Conservation (phyloP, 2,113 vertebrate genomes). For the Noturus placidus region DNA sequence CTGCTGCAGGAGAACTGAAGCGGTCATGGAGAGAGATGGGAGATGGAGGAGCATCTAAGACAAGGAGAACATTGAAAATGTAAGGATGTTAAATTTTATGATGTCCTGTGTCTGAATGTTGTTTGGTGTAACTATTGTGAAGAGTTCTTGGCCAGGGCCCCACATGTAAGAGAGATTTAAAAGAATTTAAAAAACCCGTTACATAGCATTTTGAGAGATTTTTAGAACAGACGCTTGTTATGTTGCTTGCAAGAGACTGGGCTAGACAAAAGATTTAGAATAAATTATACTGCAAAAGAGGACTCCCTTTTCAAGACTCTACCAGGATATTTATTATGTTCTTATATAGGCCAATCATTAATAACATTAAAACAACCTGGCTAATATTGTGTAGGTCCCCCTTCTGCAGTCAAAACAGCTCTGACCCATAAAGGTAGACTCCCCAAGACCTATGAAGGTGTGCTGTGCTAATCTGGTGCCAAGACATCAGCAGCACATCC, state of each 20-base stretch:
- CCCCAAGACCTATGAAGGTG: too few relatives aligned
- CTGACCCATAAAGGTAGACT: too few relatives aligned
- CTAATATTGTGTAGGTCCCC: too few relatives aligned
- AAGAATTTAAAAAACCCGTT: too few relatives aligned
- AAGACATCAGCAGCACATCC: too few relatives aligned
- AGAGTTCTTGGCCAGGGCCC: not conserved
- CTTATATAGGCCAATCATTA: too few relatives aligned
- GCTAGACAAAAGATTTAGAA: not conserved
- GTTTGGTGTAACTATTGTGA: not conserved
- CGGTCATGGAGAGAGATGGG: conserved; percentile 89
- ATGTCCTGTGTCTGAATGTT: not conserved
- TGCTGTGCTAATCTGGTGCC: too few relatives aligned
- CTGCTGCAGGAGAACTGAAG: conserved; percentile 91
- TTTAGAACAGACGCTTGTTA: not conserved
- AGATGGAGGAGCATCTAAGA: conserved; percentile 78
- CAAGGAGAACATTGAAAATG: not conserved
- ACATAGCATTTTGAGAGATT: not conserved
- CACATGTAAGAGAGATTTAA: not conserved
- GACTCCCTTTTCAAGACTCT: too few relatives aligned
- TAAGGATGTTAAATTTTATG: not conserved
- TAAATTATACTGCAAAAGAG: too few relatives aligned
- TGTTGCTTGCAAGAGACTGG: not conserved
- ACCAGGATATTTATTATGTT: too few relatives aligned
- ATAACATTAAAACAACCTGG: too few relatives aligned
- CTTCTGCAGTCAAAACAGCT: too few relatives aligned